These are phyloP conservation scores for Zaprionus bogoriensis DNA, from an alignment of 2,888 invertebrate genomes.

Conservation along the genomic window DNA sequence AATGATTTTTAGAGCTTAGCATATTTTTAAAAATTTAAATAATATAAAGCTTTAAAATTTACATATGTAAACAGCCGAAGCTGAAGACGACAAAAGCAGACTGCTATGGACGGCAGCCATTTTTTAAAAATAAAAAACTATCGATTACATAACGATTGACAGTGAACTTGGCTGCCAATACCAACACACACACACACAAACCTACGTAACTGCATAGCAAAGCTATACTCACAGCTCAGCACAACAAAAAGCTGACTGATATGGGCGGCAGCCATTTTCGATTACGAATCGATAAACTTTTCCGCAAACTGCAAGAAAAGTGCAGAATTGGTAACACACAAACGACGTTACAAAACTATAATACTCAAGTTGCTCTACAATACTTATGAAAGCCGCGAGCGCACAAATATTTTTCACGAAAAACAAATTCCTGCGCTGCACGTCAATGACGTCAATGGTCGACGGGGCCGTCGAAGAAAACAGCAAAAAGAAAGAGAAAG, in stretches of 20 bases:
- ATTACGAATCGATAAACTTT: no score
- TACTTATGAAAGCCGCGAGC: slow-evolving; percentile 48
- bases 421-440: slow-evolving; percentile 72
- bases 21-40: background rate
- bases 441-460: slow-evolving; percentile 76
- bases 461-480: slow-evolving; percentile 57
- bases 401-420: slow-evolving; percentile 71
- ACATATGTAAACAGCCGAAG: no score
- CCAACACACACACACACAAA: no score
- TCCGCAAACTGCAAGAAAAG: no score
- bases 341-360: no score
- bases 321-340: no score
- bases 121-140: no score
- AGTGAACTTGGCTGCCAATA: no score
- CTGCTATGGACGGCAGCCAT: no score
- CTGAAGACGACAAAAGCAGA: no score
- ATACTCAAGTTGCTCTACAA: slow-evolving; percentile 10
- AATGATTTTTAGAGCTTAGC: background rate
- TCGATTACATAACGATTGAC: no score
- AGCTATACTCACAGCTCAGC: background rate
- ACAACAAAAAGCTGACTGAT: background rate
- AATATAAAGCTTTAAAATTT: background rate
- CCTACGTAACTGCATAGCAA: no score
- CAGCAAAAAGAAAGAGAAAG: slow-evolving; percentile 1
- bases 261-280: background rate